Evolutionary conservation across 1,140 invertebrate genomes (phyloP), one percentile per base, ranked within the genome.

Genomic region (Macrobrachium rosenbergii): DNA sequence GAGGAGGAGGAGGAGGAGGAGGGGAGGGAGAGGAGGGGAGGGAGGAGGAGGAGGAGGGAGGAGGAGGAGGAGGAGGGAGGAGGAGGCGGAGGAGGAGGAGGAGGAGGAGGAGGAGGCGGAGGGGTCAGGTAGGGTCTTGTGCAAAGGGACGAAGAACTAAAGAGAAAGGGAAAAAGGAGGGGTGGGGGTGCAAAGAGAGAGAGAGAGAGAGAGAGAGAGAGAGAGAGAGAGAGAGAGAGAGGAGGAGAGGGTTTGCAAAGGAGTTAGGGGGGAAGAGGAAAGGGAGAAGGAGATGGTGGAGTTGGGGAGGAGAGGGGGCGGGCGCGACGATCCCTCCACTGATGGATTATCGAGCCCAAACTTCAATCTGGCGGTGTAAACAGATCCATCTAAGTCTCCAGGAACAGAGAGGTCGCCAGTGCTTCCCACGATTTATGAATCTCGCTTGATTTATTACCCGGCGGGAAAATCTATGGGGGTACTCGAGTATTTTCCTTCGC

Each of bases 331-430:
- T 21, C 84, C 83, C 87, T 63, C 69, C 75, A 72, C 87, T 89
- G 89, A 89, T 89, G 89, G 89, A 89, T 89, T 89, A 89, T 89
- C 86, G 87, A 89, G 87, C 86, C 86, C 86, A 89, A 88, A 88
- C 89, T 89, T 89, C 89, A 89, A 89, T 89, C 89, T 89, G 80
- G 86, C 87, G 89, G 89, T 89, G 89, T 89, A 89, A 89, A 89
- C 89, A 89, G 89, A 89, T 89, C 87, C 80, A 88, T 89, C 87
- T 88, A 82, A 81, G 89, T 89, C 89, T 72, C 58, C 73, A 72
- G 78, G 82, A 87, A 88, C 89, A 88, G 86, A 88, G 87, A 89
- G 89, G 89, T 89, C 89, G 89, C 89, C 86, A 85, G 77, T 86
- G 87, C 84, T 83, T 69, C 79, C 83, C 59, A 80, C 78, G 89